Percentiles rank a stretch among this genome's conserved stretches.
Evolutionary conservation across 2,888 invertebrate genomes (phyloP).

Genomic region (Lepas anatifera): DNA sequence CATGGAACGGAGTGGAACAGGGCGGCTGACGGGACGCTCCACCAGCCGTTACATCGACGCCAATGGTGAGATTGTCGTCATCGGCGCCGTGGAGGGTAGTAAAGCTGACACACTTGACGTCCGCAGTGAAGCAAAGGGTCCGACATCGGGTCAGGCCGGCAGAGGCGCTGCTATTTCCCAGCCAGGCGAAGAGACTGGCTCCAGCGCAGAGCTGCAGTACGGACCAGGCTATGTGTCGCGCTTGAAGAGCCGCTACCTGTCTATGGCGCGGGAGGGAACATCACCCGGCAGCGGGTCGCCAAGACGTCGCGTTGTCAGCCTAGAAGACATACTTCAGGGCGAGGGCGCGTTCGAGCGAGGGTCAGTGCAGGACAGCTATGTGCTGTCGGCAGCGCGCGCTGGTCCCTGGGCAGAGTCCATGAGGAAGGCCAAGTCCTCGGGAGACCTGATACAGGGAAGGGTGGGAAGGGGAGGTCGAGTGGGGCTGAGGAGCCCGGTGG

Average conservation of each 20-base stretch:
- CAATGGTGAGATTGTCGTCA: no score
- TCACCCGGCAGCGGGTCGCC: conserved; percentile 41
- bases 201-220: conserved; percentile 59
- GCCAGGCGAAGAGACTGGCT: neutral
- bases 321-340: conserved; percentile 71
- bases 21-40: no score
- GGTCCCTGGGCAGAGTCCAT: neutral
- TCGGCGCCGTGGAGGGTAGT: no score
- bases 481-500: no score
- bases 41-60: no score
- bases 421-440: neutral
- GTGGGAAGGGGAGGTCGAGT: no score
- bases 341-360: conserved; percentile 29
- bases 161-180: no score
- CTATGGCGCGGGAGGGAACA: conserved; percentile 61
- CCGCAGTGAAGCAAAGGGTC: no score
- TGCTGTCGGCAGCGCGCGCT: neutral
- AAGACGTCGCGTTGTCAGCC: conserved; percentile 65
- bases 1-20: no score
- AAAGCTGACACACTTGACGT: no score
- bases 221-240: conserved; percentile 85
- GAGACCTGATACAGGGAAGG: neutral
- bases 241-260: conserved; percentile 71
- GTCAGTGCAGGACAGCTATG: neutral
- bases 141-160: no score